Percentiles rank a stretch among this genome's conserved stretches.
Conservation (phyloP, 2,113 vertebrate genomes). For the Diglossa brunneiventris region DNA sequence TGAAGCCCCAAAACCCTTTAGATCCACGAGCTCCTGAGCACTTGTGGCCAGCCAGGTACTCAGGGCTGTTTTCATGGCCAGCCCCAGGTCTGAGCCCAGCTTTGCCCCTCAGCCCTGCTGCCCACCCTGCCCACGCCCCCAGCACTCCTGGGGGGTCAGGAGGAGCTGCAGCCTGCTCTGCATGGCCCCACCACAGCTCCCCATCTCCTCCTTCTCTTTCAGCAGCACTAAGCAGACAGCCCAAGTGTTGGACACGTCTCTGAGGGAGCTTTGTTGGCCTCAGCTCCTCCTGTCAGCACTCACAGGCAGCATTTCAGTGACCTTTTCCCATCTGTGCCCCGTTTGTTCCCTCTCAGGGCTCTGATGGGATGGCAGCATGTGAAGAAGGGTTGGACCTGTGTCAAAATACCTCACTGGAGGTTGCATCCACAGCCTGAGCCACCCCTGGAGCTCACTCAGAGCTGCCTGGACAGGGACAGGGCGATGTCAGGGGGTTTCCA, state of each 20-base stretch:
- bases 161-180: background rate
- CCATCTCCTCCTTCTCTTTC: background rate
- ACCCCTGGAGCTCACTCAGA: background rate
- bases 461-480: background rate
- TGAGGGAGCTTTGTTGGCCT: conserved; percentile 30
- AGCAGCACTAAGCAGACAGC: background rate
- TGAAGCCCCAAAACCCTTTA: background rate
- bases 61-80: background rate
- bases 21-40: background rate
- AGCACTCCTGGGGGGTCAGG: background rate
- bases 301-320: background rate
- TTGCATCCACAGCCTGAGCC: background rate
- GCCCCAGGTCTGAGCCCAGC: no score
- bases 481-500: background rate
- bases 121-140: background rate
- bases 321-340: conserved; percentile 25
- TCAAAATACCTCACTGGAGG: background rate
- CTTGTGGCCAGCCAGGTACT: background rate
- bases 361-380: background rate
- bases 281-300: background rate
- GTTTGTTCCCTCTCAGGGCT: background rate
- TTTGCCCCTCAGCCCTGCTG: no score
- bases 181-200: background rate
- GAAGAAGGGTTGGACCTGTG: background rate
- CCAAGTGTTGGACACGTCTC: background rate